These are phyloP conservation scores for Cryptocephalus primarius DNA, from an alignment of 2,888 invertebrate species.

Conservation along the genomic window DNA sequence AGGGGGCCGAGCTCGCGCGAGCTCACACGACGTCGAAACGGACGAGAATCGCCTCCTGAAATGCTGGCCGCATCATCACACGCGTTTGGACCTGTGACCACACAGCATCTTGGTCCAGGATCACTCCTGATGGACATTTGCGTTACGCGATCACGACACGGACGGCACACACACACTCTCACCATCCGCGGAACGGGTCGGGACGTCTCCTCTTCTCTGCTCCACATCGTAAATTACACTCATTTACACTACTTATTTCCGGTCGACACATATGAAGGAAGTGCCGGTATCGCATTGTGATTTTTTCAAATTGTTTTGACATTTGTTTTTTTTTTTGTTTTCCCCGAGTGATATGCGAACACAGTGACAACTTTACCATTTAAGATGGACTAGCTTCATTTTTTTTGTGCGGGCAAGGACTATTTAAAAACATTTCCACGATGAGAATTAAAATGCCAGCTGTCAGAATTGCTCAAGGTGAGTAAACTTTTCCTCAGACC, in stretches of 20 bases:
- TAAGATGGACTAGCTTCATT: slow-evolving; percentile 10
- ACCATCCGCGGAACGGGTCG: no score
- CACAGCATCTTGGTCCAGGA: slow-evolving; percentile 23
- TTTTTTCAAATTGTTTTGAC: not conserved
- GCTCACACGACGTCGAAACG: slow-evolving; percentile 6
- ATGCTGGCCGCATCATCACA: slow-evolving; percentile 32
- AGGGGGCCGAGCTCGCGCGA: slow-evolving; percentile 9
- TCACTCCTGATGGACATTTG: not conserved
- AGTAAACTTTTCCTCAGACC: slow-evolving; percentile 29
- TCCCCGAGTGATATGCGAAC: not conserved
- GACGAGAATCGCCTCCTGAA: slow-evolving; percentile 17
- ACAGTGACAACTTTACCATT: no score
- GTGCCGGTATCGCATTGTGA: not conserved
- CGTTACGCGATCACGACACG: no score
- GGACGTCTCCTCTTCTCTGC: no score
- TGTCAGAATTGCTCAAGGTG: slow-evolving; percentile 94
- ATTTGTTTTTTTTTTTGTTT: not conserved
- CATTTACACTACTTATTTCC: no score
- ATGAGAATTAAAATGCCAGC: slow-evolving; percentile 98
- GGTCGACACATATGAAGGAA: no score
- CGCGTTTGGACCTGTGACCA: slow-evolving; percentile 39
- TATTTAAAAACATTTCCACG: slow-evolving; percentile 42
- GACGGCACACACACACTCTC: no score
- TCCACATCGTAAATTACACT: no score
- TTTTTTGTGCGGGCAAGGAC: slow-evolving; percentile 4